phyloP scores from a whole-genome alignment of 2,113 vertebrate genomes.

The Oncorhynchus nerka region DNA sequence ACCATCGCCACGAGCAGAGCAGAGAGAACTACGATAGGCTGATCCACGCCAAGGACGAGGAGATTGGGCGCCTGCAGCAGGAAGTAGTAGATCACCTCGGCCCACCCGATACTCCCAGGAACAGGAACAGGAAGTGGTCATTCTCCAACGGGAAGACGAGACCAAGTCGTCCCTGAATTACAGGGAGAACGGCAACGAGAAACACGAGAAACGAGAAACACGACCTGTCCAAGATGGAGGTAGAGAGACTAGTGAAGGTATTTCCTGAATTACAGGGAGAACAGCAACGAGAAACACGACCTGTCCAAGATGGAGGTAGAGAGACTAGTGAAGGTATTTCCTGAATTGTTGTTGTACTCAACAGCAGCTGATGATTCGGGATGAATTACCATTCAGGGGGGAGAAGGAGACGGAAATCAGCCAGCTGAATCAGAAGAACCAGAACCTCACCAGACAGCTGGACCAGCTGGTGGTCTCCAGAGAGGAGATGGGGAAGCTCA shows the following conservation, averaged over 20 bases:
- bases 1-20: slow-evolving; percentile 82
- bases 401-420: slow-evolving; percentile 93
- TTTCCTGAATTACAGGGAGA: slow-evolving; percentile 71
- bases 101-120: slow-evolving; percentile 57
- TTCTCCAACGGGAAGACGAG: slow-evolving; percentile 85
- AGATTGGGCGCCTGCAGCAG: slow-evolving; percentile 82
- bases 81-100: slow-evolving; percentile 78
- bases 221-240: slow-evolving; percentile 93
- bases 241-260: slow-evolving; percentile 81
- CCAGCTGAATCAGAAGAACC: slow-evolving; percentile 91
- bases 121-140: slow-evolving; percentile 64
- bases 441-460: slow-evolving; percentile 83
- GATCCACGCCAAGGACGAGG: slow-evolving; percentile 84
- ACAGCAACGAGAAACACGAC: slow-evolving; percentile 94
- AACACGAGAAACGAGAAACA: slow-evolving; percentile 98
- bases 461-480: slow-evolving; percentile 84
- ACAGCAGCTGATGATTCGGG: too few species aligned
- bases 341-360: too few species aligned
- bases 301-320: slow-evolving; percentile 93
- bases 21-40: slow-evolving; percentile 80
- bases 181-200: slow-evolving; percentile 90
- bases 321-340: slow-evolving; percentile 73
- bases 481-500: slow-evolving; percentile 90
- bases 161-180: slow-evolving; percentile 78
- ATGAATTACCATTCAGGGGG: slow-evolving; percentile 30